Evolutionary conservation across 2,888 invertebrate genomes (phyloP).

Genomic region (Scaptomyza tumidula): DNA sequence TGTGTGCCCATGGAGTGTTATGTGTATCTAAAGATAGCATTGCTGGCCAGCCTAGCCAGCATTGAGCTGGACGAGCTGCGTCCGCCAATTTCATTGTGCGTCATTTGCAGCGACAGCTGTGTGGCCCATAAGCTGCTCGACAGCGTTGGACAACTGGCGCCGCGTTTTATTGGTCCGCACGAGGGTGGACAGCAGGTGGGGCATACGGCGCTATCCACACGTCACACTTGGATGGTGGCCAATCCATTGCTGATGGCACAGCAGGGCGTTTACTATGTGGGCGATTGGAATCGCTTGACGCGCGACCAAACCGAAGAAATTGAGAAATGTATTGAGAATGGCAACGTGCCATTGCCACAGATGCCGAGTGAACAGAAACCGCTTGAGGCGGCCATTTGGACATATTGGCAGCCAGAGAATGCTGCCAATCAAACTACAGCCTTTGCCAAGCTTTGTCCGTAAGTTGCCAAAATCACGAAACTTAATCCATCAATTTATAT

Average conservation of each 20-base stretch:
- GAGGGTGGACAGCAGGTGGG: slow-evolving; percentile 64
- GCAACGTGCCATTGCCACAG: slow-evolving; percentile 47
- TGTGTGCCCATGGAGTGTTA: slow-evolving; percentile 84
- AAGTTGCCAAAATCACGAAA: slow-evolving; percentile 23
- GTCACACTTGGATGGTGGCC: slow-evolving; percentile 80
- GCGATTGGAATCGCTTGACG: slow-evolving; percentile 83
- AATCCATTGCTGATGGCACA: slow-evolving; percentile 82
- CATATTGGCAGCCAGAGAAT: slow-evolving; percentile 81
- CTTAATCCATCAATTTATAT: neutral
- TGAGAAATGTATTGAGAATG: slow-evolving; percentile 77
- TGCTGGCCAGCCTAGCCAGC: slow-evolving; percentile 84
- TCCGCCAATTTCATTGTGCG: slow-evolving; percentile 80
- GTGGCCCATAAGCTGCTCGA: slow-evolving; percentile 76
- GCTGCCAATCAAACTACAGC: slow-evolving; percentile 69
- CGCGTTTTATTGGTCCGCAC: slow-evolving; percentile 80
- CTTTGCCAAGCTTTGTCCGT: slow-evolving; percentile 82
- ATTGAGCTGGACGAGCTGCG: slow-evolving; percentile 74
- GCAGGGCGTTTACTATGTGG: slow-evolving; percentile 83
- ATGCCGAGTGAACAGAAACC: slow-evolving; percentile 53
- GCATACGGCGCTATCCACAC: slow-evolving; percentile 33
- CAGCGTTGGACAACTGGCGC: slow-evolving; percentile 77
- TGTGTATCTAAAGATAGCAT: slow-evolving; percentile 84
- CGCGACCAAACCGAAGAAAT: slow-evolving; percentile 64
- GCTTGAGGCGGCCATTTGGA: slow-evolving; percentile 83
- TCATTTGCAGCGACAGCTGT: slow-evolving; percentile 77